Percentiles rank a stretch among this genome's conserved stretches.
Evolutionary conservation across 2,888 invertebrate genomes (phyloP).

Genomic region (Drosophila nigritarsus): DNA sequence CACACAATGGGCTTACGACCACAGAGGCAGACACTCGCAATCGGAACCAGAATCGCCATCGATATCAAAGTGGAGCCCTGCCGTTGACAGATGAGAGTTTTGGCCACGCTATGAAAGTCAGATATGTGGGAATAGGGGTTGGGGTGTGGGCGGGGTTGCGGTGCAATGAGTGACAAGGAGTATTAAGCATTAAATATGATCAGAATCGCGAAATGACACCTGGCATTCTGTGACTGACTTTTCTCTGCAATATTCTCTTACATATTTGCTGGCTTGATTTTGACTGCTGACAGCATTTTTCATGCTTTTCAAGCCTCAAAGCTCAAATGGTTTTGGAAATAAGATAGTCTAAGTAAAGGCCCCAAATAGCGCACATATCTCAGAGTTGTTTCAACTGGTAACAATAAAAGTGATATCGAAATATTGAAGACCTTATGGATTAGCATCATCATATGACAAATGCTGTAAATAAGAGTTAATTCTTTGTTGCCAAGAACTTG

Average conservation of each 20-base stretch:
- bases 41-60: constrained; percentile 21
- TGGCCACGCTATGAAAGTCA: constrained; percentile 21
- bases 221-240: constrained; percentile 14
- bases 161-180: background rate
- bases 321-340: background rate
- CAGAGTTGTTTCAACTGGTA: background rate
- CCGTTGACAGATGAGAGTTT: constrained; percentile 55
- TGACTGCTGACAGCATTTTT: constrained; percentile 21
- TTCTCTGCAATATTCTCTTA: constrained; percentile 15
- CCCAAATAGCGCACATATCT: constrained; percentile 1
- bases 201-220: constrained; percentile 38
- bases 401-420: background rate
- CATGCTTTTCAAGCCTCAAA: background rate
- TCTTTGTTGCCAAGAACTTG: background rate
- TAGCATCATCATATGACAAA: background rate
- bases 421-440: background rate
- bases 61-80: constrained; percentile 21
- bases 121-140: background rate
- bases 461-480: background rate
- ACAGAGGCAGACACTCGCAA: background rate
- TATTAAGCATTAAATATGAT: constrained; percentile 63
- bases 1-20: background rate
- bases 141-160: background rate
- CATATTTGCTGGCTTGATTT: constrained; percentile 6
- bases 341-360: background rate